Evolutionary conservation across 2,797 vertebrate genomes (phyloP).

Genomic region (Knipowitschia caucasica): DNA sequence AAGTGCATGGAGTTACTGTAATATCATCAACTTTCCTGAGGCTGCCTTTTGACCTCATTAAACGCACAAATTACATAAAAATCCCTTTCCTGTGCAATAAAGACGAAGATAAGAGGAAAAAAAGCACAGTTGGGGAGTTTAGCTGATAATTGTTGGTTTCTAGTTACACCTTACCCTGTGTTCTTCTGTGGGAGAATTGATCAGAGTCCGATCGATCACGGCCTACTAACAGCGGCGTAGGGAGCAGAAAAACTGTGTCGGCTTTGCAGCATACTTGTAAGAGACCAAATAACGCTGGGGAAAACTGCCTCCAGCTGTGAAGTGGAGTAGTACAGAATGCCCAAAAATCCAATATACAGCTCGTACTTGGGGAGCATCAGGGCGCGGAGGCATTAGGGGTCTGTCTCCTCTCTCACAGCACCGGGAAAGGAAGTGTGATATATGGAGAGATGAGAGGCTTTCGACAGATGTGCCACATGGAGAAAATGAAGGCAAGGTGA

Average conservation of each 20-base stretch:
- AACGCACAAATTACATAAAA: neutral
- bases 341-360: slow-evolving; percentile 50
- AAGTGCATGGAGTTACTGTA: neutral
- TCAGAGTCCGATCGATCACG: slow-evolving; percentile 54
- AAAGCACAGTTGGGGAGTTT: slow-evolving; percentile 8
- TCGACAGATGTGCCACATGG: slow-evolving; percentile 25
- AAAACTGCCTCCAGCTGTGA: slow-evolving; percentile 60
- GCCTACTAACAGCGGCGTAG: slow-evolving; percentile 44
- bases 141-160: slow-evolving; percentile 48
- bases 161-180: slow-evolving; percentile 43
- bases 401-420: slow-evolving; percentile 24
- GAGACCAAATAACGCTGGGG: slow-evolving; percentile 46
- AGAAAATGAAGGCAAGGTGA: neutral
- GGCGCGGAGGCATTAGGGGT: slow-evolving; percentile 25
- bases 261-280: slow-evolving; percentile 53
- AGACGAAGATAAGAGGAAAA: slow-evolving; percentile 8
- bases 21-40: neutral
- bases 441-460: slow-evolving; percentile 9
- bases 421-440: slow-evolving; percentile 14
- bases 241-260: slow-evolving; percentile 44
- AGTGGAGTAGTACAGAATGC: slow-evolving; percentile 46
- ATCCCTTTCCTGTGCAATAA: slow-evolving; percentile 3
- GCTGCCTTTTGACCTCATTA: neutral
- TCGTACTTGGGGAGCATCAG: slow-evolving; percentile 45
- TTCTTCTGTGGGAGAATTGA: slow-evolving; percentile 50